Evolutionary conservation across 2,888 invertebrate genomes (phyloP).

Genomic region (Iselma pallidipennis): DNA sequence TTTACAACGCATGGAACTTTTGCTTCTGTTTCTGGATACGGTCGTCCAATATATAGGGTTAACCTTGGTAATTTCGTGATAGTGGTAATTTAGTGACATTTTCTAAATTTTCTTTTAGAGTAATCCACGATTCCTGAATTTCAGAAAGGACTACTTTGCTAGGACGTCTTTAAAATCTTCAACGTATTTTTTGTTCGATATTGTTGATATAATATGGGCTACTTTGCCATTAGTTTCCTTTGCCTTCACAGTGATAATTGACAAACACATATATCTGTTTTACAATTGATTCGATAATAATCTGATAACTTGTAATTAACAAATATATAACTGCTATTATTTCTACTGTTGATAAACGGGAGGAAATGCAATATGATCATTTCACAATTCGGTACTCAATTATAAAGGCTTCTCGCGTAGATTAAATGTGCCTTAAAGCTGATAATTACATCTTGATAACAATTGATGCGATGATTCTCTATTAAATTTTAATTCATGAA

Average conservation of each 20-base stretch:
- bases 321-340: neutral
- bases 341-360: neutral
- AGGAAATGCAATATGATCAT: neutral
- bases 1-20: no score
- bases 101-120: no score
- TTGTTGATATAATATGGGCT: no score
- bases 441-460: neutral
- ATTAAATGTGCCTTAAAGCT: neutral
- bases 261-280: neutral
- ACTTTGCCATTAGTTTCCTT: neutral
- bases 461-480: neutral
- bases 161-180: no score
- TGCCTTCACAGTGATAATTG: neutral
- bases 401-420: neutral
- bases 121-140: no score
- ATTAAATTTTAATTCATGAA: neutral
- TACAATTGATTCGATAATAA: neutral
- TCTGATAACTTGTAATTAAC: neutral
- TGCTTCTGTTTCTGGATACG: no score
- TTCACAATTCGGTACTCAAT: neutral
- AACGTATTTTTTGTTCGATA: no score
- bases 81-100: no score
- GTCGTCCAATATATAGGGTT: no score
- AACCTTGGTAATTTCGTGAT: no score
- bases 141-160: no score